Conservation (phyloP, 2,797 vertebrate species). For the Poliocrania exsul region DNA sequence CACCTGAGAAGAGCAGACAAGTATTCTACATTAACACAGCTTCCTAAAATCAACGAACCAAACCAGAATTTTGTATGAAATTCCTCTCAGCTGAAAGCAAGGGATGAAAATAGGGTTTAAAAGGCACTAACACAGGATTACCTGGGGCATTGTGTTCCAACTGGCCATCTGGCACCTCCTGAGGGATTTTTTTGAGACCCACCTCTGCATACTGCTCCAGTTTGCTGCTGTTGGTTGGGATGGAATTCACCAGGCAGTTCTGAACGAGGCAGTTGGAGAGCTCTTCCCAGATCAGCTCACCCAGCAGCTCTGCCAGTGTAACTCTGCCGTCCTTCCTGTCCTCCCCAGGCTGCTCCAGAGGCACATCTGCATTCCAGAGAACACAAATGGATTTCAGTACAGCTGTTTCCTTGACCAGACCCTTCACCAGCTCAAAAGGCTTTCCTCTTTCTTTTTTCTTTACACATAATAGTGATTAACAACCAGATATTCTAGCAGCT, state of each 20-base stretch:
- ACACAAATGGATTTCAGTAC: neutral
- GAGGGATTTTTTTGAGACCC: neutral
- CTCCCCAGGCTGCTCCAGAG: slow-evolving; percentile 53
- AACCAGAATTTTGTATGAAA: neutral
- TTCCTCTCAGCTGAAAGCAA: neutral
- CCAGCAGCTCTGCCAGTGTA: slow-evolving; percentile 81
- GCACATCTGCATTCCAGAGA: slow-evolving; percentile 77
- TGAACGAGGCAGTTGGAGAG: slow-evolving; percentile 91
- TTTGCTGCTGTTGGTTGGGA: slow-evolving; percentile 91
- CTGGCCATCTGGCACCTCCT: neutral
- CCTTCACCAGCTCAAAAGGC: neutral
- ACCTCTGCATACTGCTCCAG: slow-evolving; percentile 91
- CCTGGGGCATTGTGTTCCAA: too few species aligned
- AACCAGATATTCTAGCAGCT: neutral
- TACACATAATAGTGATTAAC: neutral
- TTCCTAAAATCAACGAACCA: neutral
- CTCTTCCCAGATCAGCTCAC: slow-evolving; percentile 91
- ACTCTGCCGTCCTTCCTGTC: slow-evolving; percentile 5
- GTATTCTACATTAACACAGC: fast-evolving
- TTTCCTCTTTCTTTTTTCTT: neutral
- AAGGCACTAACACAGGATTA: neutral
- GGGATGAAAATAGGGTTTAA: neutral
- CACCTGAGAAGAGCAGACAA: slow-evolving; percentile 77
- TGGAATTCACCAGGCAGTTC: slow-evolving; percentile 91
- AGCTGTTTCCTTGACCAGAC: neutral